phyloP scores from a whole-genome alignment of 2,113 vertebrate species.

The Sinosuthora webbiana region DNA sequence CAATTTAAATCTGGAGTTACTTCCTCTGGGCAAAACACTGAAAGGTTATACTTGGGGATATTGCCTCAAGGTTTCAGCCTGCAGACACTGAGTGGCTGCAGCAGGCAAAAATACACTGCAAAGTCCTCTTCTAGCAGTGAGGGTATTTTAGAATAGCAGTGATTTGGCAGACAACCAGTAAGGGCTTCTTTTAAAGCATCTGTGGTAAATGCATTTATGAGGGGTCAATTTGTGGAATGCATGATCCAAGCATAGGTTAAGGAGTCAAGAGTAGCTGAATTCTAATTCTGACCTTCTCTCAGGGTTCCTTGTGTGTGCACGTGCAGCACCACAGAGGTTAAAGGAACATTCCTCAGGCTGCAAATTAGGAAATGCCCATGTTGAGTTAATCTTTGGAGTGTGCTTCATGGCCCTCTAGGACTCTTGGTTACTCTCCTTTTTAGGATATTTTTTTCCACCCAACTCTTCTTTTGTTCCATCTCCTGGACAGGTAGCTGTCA shows the following conservation, averaged over 20 bases:
- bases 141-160: background rate
- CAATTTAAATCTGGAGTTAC: background rate
- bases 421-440: background rate
- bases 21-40: background rate
- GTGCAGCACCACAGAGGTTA: background rate
- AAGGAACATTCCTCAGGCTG: background rate
- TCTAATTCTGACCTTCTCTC: background rate
- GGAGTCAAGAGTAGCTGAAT: background rate
- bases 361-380: background rate
- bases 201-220: background rate
- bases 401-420: background rate
- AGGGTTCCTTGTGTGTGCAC: background rate
- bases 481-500: background rate
- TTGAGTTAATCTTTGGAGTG: background rate
- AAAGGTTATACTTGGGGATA: background rate
- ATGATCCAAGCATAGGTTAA: background rate
- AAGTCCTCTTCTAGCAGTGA: background rate
- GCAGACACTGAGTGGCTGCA: background rate
- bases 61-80: constrained; percentile 29
- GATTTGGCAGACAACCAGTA: constrained; percentile 27
- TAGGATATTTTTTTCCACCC: background rate
- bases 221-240: background rate
- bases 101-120: constrained; percentile 44
- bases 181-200: background rate
- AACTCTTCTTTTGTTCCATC: background rate